phyloP scores from a whole-genome alignment of 2,888 invertebrate species.

The Ganaspis brasiliensis region DNA sequence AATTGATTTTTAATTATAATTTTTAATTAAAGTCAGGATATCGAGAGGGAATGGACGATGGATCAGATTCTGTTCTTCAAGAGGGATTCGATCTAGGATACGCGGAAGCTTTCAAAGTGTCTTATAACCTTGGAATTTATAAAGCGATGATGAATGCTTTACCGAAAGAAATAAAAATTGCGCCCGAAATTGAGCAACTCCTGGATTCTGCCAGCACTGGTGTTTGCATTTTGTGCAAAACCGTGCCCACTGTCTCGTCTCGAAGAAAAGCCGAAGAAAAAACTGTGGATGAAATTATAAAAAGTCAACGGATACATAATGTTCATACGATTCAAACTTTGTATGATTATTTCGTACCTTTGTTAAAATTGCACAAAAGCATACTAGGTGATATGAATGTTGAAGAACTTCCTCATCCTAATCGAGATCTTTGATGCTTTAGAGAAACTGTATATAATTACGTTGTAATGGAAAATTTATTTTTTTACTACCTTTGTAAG shows the following conservation, averaged over 20 bases:
- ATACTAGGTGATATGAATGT: conserved; percentile 11
- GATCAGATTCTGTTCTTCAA: conserved; percentile 85
- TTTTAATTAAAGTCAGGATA: conserved; percentile 83
- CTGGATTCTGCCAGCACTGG: conserved; percentile 71
- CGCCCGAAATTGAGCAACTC: conserved; percentile 66
- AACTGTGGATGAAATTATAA: conserved; percentile 67
- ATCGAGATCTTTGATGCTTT: background rate
- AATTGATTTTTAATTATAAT: no score
- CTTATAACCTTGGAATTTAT: conserved; percentile 83
- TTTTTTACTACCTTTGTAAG: no score
- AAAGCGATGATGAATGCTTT: conserved; percentile 75
- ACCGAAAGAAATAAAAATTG: conserved; percentile 63
- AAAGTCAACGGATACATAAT: conserved; percentile 72
- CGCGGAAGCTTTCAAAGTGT: conserved; percentile 84
- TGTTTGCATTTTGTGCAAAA: conserved; percentile 71
- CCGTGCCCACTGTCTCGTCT: conserved; percentile 53
- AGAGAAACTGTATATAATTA: background rate
- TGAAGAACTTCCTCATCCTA: conserved; percentile 39
- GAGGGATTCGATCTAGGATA: conserved; percentile 87
- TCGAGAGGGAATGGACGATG: conserved; percentile 86
- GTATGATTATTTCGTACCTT: conserved; percentile 68
- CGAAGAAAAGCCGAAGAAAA: conserved; percentile 52
- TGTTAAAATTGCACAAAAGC: conserved; percentile 62
- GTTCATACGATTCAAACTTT: conserved; percentile 67
- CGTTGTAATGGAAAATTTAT: background rate